Evolutionary conservation across 2,888 invertebrate species (phyloP).

Genomic region (Thereva nobilitata): DNA sequence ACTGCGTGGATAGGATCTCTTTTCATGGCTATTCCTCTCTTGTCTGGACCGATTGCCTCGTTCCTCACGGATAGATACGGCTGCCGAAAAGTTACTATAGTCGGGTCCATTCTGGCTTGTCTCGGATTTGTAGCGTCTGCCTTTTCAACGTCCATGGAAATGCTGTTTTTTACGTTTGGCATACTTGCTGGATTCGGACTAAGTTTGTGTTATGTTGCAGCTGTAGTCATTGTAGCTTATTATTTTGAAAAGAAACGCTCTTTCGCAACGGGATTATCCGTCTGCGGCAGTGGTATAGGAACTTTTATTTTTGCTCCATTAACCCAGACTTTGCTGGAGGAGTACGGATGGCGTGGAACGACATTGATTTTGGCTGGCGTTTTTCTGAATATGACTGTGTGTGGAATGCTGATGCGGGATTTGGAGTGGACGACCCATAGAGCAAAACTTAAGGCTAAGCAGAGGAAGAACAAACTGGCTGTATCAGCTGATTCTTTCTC

Average conservation of each 20-base stretch:
- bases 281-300: slow-evolving; percentile 86
- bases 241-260: slow-evolving; percentile 85
- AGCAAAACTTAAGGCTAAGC: slow-evolving; percentile 66
- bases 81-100: slow-evolving; percentile 77
- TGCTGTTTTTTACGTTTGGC: slow-evolving; percentile 81
- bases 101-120: slow-evolving; percentile 75
- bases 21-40: slow-evolving; percentile 88
- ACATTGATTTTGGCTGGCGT: slow-evolving; percentile 79
- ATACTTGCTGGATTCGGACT: slow-evolving; percentile 83
- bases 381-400: slow-evolving; percentile 80
- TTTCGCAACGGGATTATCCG: slow-evolving; percentile 83
- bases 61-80: slow-evolving; percentile 83
- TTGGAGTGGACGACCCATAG: slow-evolving; percentile 63
- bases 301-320: slow-evolving; percentile 85
- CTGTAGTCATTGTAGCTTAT: slow-evolving; percentile 87
- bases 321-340: slow-evolving; percentile 71
- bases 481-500: slow-evolving; percentile 74
- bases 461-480: slow-evolving; percentile 65
- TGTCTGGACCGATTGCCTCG: slow-evolving; percentile 84
- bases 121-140: slow-evolving; percentile 78
- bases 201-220: slow-evolving; percentile 86
- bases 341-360: slow-evolving; percentile 84
- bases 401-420: slow-evolving; percentile 78
- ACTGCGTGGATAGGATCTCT: slow-evolving; percentile 90
- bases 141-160: slow-evolving; percentile 74